A percentile compares a stretch with the other conserved stretches of the same genome.
Evolutionary conservation across 2,888 invertebrate species (phyloP).

Genomic region (Magallana nippona): DNA sequence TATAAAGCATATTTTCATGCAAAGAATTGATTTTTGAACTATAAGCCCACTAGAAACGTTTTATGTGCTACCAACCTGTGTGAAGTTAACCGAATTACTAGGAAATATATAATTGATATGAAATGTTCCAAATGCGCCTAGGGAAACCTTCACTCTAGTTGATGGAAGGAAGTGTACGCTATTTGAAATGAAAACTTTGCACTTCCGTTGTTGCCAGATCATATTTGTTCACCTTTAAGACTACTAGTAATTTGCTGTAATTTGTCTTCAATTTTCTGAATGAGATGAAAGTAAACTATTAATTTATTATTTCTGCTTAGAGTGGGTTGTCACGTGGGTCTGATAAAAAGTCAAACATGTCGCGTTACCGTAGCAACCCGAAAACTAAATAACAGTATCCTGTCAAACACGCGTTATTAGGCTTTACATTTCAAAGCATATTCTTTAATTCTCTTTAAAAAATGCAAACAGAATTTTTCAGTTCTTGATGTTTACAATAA

Average conservation of each 20-base stretch:
- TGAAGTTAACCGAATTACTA: conserved; percentile 33
- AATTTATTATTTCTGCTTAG: conserved; percentile 20
- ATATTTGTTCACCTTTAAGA: conserved; percentile 17
- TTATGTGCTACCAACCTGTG: conserved; percentile 8
- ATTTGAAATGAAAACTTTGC: conserved; percentile 19
- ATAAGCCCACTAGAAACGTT: conserved; percentile 11
- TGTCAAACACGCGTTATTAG: neutral
- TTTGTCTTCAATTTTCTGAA: conserved; percentile 33
- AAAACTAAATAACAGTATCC: neutral
- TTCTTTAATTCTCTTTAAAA: neutral
- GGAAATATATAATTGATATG: conserved; percentile 35
- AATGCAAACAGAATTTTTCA: neutral
- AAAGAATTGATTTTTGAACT: conserved; percentile 23
- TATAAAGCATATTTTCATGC: conserved; percentile 16
- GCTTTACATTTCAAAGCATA: neutral
- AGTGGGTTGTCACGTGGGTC: conserved; percentile 18
- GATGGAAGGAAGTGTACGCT: neutral
- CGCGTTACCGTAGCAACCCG: neutral
- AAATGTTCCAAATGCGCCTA: conserved; percentile 19
- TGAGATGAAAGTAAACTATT: conserved; percentile 31
- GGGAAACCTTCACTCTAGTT: conserved; percentile 1
- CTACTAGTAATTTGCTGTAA: conserved; percentile 6
- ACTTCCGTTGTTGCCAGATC: neutral
- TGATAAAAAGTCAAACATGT: neutral
- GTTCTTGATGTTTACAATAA: too few species aligned